Conservation (phyloP, 2,113 vertebrate genomes). For the Ailurus styani region DNA sequence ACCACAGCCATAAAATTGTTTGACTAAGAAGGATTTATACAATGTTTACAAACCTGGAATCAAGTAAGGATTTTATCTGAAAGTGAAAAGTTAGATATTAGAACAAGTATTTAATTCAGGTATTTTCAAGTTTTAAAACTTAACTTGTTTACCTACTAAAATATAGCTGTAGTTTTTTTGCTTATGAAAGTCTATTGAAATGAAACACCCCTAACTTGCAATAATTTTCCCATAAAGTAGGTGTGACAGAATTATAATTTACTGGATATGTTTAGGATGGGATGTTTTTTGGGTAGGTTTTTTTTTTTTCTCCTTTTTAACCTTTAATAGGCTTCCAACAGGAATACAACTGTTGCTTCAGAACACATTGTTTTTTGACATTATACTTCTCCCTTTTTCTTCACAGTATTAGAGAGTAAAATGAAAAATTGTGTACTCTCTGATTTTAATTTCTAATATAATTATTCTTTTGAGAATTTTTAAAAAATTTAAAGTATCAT, state of each 20-base stretch:
- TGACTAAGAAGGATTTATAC: conserved; percentile 61
- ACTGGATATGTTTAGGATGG: conserved; percentile 3
- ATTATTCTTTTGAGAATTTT: neutral
- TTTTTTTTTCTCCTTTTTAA: neutral
- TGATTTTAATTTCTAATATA: conserved; percentile 48
- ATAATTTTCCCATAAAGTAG: conserved; percentile 39
- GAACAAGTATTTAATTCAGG: conserved; percentile 74
- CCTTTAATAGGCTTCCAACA: conserved; percentile 48
- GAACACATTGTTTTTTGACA: conserved; percentile 50
- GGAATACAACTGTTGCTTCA: conserved; percentile 19
- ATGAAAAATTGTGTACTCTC: conserved; percentile 37
- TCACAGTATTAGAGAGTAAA: conserved; percentile 55
- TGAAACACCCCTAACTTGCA: neutral
- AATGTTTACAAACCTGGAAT: conserved; percentile 76
- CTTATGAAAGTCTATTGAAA: conserved; percentile 55
- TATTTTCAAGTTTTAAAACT: conserved; percentile 66
- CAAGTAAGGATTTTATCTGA: conserved; percentile 42
- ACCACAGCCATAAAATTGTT: conserved; percentile 64
- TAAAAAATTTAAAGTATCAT: conserved; percentile 57
- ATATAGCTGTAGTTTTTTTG: conserved; percentile 52
- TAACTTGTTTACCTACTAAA: conserved; percentile 62
- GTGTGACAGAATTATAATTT: conserved; percentile 66
- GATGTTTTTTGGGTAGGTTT: neutral
- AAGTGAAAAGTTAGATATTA: conserved; percentile 47
- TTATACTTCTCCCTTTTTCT: conserved; percentile 21